Base-by-base conservation (phyloP, 2,888 invertebrate genomes). In the Helicoverpa assulta region DNA sequence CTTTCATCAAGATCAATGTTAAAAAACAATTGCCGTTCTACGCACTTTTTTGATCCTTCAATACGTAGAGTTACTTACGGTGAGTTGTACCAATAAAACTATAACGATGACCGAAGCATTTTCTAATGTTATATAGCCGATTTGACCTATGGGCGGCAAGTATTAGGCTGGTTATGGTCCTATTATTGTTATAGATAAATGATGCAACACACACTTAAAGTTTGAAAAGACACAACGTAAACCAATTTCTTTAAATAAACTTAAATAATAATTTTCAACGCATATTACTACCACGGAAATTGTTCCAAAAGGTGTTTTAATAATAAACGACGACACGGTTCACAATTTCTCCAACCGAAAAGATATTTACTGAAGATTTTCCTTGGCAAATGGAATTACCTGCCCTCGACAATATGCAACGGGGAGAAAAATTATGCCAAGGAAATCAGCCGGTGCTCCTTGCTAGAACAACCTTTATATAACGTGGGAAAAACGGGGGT, bases 361-460 rank as follows among this genome's bases (percentile, higher is more conserved):
- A 67, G 18, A 78, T 81, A 67, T 75, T 80, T 75, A 80, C 67
- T 67, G 52, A 78, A 82, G 76, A 71, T 82, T 82, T 73, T 82
- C 55, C 56, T 67, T 66, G 21, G 85, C 79, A 89, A 91, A 91
- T 89, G 85, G 85, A 89, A 90, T 91, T 89, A 90, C 86, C 83
- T 83, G 84, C 87, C 85, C 87, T 82, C 85, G 60, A 73, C 84
- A 87, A 85, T 83, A 85, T 88, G 88, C 88, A 89, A 80, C 82
- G 76, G 76, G 79, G 88, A 84, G 87, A 88, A 85, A 92, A 91
- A 91, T 89, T 89, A 89, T 87, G 85, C 85, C 78, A 82, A 84
- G 85, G 85, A 88, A 89, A 89, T 88, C 88, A 88, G 81, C 74
- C 76, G 67, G 73, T 64, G 81, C 81, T 82, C n/a, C 69, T 60